phyloP scores from a whole-genome alignment of 1,140 invertebrate genomes.

The Drosophila obscura region DNA sequence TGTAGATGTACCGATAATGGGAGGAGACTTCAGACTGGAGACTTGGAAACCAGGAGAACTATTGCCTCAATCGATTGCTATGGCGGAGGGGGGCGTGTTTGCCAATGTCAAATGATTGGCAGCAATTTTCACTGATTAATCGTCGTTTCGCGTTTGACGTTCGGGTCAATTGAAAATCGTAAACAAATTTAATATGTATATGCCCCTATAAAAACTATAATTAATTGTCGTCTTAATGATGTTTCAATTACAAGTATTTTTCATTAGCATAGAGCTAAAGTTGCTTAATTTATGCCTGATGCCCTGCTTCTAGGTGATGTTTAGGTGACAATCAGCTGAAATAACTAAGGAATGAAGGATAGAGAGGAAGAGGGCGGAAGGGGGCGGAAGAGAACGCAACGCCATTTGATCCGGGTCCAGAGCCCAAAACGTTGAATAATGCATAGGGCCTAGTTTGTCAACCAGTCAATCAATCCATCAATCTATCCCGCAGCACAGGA shows the following conservation, averaged over 20 bases:
- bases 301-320: conserved; percentile 4
- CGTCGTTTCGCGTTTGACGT: conserved; percentile 30
- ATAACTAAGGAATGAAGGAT: too few relatives aligned
- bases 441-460: conserved; percentile 36
- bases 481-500: conserved; percentile 31
- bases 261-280: conserved; percentile 43
- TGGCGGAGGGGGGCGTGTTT: conserved; percentile 39
- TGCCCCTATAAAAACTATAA: conserved; percentile 15
- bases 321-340: too few relatives aligned
- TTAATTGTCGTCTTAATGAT: conserved; percentile 51
- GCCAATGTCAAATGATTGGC: conserved; percentile 40
- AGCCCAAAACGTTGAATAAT: conserved; percentile 50
- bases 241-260: conserved; percentile 53
- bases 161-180: conserved; percentile 23
- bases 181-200: conserved; percentile 47
- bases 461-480: conserved; percentile 10
- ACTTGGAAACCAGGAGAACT: too few relatives aligned
- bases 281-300: conserved; percentile 42
- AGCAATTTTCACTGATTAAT: conserved; percentile 65
- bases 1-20: neutral
- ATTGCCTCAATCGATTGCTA: too few relatives aligned
- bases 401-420: conserved; percentile 30
- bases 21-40: too few relatives aligned
- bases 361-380: neutral
- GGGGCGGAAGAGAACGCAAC: neutral